Base-by-base conservation (phyloP, 1,140 invertebrate genomes). In the Ptiloglossa arizonensis region DNA sequence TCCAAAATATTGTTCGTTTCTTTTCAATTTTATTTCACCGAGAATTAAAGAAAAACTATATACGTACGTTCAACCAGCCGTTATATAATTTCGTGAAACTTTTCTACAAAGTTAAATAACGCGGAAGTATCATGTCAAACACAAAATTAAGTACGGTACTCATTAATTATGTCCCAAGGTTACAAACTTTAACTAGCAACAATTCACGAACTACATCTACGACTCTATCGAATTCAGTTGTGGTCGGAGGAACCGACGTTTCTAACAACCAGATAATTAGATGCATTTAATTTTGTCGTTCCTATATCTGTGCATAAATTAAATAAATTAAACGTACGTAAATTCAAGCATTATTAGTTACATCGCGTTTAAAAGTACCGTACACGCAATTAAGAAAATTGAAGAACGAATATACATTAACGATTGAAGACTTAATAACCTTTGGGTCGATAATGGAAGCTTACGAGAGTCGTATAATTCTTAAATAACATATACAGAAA, bases 91-190 rank as follows among this genome's bases (percentile, higher is more conserved):
- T 1, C n/a, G 9, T 5, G 50, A 24, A 52, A 52, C 5, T 52
- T n/a, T 41, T 41, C 8, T 2, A 9, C 9, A 9, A 52, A 52
- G 50, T 52, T 24, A 52, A 52, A 5, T 1, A 24, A 52, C 15
- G 8, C n/a, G 9, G 15, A 22, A 52, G 24, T 8, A 5, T 5
- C 1, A 46, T 24, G 2, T 24, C 41, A 29, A 27, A 66, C 15
- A 29, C 5, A 5, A 54, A 56, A 56, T 56, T 56, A 41, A 56
- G 24, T 13, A 48, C 19, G 38, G 9, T 19, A 32, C 3, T 8
- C 46, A 41, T 69, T 41, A 69, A 56, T 56, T 27, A 69, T 56
- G 6, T 2, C 9, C 11, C 50, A 69, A 69, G 50, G 50, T 2
- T 35, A 35, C 2, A 22, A 41, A 29, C 50, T 41, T 17, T n/a